These are phyloP conservation scores for Odontesthes bonariensis DNA, from an alignment of 2,113 vertebrate species.

Conservation along the genomic window DNA sequence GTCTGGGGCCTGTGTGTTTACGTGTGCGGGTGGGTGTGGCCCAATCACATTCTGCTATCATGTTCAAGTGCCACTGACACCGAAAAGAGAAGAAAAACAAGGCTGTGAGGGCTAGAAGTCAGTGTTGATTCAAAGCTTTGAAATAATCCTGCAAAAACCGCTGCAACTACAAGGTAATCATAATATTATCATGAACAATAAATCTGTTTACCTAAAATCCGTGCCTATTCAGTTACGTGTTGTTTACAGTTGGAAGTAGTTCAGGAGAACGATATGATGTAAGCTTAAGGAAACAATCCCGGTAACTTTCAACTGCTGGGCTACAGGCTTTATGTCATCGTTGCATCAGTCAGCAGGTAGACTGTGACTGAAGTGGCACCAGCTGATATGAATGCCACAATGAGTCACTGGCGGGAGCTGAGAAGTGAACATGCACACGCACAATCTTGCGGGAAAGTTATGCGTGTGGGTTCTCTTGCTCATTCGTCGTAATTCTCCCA, in stretches of 20 bases:
- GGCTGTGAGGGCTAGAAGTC: background rate
- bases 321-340: background rate
- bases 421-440: slow-evolving; percentile 5
- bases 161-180: too few species aligned
- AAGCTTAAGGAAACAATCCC: background rate
- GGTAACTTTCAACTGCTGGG: background rate
- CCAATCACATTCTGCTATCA: background rate
- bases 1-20: slow-evolving; percentile 19
- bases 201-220: background rate
- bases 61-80: background rate
- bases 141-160: background rate
- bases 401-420: slow-evolving; percentile 40
- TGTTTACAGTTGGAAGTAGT: too few species aligned
- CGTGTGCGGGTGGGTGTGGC: slow-evolving; percentile 11
- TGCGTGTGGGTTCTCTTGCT: slow-evolving; percentile 38
- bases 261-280: too few species aligned
- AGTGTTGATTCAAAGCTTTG: background rate
- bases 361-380: slow-evolving; percentile 43
- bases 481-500: slow-evolving; percentile 68
- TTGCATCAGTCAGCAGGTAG: slow-evolving; percentile 37
- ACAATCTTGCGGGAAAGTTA: slow-evolving; percentile 34
- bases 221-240: too few species aligned
- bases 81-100: background rate
- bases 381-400: slow-evolving; percentile 48
- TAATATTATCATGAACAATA: background rate